Base-by-base conservation (phyloP, 2,797 vertebrate species). In the Vespertilio murinus region DNA sequence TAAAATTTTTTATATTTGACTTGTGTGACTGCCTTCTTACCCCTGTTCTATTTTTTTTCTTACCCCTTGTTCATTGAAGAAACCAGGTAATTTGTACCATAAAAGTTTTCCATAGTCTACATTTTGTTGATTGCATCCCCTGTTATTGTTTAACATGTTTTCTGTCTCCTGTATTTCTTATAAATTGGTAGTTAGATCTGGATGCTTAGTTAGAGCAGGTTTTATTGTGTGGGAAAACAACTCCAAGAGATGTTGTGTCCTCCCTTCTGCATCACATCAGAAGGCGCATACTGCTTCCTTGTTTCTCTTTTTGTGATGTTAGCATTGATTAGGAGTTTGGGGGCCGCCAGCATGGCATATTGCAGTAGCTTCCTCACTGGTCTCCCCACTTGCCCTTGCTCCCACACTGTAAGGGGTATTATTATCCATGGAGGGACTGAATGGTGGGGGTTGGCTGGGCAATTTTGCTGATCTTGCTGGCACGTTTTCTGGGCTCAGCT, bases 141-240 rank as follows among this genome's bases (percentile, higher is more conserved):
- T 78, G 5, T 56, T 67, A 61, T n/a, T 94, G 59, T 73, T 94
- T 74, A 95, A 52, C 52, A 65, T 38, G 49, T 45, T 90, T 84
- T 90, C 9, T 91, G 28, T 38, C 22, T 13, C 33, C 40, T 23
- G 23, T 38, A 25, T 64, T 78, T 90, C 67, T 73, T 84, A 5
- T 61, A 88, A 70, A 80, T 83, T 69, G 70, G 35, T 42, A 88
- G 38, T 78, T 82, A 84, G 77, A 45, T 56, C 17, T 38, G 56
- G 59, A 20, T 67, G 28, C 30, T 94, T 35, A 56, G 67, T 64
- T 22, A 64, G n/a, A 86, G 35, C 59, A 83, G 35, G 22, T 61
- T 94, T 52, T 69, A 45, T 65, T 54, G 71, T 49, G 38, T 30
- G 17, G 28, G 45, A 56, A 59, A 64, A 59, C 33, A 17, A 10